phyloP scores from a whole-genome alignment of 2,797 vertebrate genomes.

The Dipus sagitta region DNA sequence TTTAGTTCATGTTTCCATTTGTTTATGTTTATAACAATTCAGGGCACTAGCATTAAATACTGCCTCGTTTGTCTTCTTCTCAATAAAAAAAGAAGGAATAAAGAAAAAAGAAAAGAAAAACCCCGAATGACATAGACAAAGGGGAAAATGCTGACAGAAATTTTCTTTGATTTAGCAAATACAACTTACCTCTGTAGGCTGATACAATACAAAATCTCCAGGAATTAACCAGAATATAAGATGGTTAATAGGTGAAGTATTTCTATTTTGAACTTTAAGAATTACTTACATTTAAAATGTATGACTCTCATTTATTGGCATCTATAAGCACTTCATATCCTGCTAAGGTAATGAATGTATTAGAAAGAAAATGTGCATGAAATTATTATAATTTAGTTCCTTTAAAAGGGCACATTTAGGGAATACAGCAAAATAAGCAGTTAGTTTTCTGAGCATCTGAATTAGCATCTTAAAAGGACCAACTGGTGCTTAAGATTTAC shows the following conservation, averaged over 20 bases:
- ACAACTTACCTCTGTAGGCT: background rate
- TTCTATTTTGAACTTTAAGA: constrained; percentile 43
- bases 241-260: background rate
- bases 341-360: constrained; percentile 25
- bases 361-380: constrained; percentile 36
- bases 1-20: background rate
- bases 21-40: background rate
- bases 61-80: background rate
- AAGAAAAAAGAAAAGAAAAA: background rate
- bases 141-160: background rate
- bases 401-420: constrained; percentile 19
- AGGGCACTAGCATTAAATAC: background rate
- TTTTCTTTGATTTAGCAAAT: background rate
- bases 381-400: constrained; percentile 50
- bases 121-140: background rate
- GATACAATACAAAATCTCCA: background rate
- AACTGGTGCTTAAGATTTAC: constrained; percentile 23
- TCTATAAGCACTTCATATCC: constrained; percentile 18
- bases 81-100: no score
- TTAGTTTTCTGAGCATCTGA: background rate
- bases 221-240: constrained; percentile 16
- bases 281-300: constrained; percentile 58
- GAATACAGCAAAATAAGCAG: constrained; percentile 46
- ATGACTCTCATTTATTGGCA: background rate
- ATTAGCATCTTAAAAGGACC: background rate